phyloP scores from a whole-genome alignment of 2,888 invertebrate genomes.

The Diarsia mendica region DNA sequence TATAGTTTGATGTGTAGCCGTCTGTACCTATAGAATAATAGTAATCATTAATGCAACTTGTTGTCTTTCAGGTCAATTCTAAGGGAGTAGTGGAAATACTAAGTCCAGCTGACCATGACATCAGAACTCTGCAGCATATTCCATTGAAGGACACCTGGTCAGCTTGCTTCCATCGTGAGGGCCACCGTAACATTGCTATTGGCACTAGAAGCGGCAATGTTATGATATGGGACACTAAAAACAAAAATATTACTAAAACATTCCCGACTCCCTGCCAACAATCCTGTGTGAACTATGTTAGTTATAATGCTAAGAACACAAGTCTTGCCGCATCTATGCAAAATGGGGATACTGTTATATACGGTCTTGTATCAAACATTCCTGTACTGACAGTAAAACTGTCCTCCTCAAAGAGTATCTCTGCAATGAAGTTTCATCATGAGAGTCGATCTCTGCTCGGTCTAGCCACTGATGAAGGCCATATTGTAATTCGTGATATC shows the following conservation, averaged over 20 bases:
- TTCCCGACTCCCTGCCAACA: conserved; percentile 84
- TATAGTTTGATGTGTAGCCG: too few relatives aligned
- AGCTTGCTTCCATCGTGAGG: conserved; percentile 86
- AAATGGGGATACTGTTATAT: conserved; percentile 88
- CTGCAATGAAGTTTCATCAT: conserved; percentile 88
- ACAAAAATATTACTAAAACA: conserved; percentile 85
- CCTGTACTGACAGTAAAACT: conserved; percentile 85
- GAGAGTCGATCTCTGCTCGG: conserved; percentile 85
- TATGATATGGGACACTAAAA: conserved; percentile 88
- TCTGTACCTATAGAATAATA: neutral
- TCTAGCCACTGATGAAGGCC: conserved; percentile 89
- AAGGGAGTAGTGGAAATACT: conserved; percentile 86
- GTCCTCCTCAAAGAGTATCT: conserved; percentile 83
- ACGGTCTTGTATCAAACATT: conserved; percentile 88
- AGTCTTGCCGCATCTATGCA: conserved; percentile 86
- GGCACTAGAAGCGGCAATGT: conserved; percentile 87
- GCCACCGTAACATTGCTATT: conserved; percentile 85
- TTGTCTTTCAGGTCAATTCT: conserved; percentile 83
- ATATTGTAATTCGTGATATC: conserved; percentile 84
- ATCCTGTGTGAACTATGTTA: conserved; percentile 82
- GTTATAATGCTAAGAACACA: conserved; percentile 87
- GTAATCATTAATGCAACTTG: neutral
- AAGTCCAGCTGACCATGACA: conserved; percentile 83
- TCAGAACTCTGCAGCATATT: conserved; percentile 85
- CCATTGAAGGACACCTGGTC: conserved; percentile 87